phyloP scores from a whole-genome alignment of 1,140 invertebrate genomes.

The Bombus waltoni region DNA sequence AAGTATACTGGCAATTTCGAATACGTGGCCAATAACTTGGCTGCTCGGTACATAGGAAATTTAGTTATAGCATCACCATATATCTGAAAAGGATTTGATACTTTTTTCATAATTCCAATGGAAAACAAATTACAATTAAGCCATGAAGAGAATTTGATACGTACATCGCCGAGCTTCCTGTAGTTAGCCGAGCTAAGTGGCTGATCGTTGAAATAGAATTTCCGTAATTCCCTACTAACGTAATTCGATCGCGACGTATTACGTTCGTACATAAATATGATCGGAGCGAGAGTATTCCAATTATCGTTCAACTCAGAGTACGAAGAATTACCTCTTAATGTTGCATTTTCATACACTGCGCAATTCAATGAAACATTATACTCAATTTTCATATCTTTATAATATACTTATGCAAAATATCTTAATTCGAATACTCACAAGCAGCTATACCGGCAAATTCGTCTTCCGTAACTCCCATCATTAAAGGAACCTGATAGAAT shows the following conservation, averaged over 20 bases:
- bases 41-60: constrained; percentile 82
- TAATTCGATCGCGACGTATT: constrained; percentile 78
- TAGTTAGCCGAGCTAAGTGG: constrained; percentile 68
- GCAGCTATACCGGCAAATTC: constrained; percentile 84
- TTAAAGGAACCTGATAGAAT: constrained; percentile 86
- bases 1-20: constrained; percentile 82
- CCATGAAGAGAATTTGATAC: background rate
- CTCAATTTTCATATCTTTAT: background rate
- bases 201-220: constrained; percentile 79
- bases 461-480: constrained; percentile 86
- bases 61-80: constrained; percentile 83
- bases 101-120: background rate
- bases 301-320: constrained; percentile 80
- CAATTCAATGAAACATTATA: background rate
- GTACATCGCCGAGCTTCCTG: constrained; percentile 71
- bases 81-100: constrained; percentile 64
- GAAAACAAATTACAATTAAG: background rate
- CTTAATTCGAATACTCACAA: constrained; percentile 41
- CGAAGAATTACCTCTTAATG: constrained; percentile 71
- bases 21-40: constrained; percentile 80
- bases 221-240: constrained; percentile 81
- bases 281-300: constrained; percentile 83
- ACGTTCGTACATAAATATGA: constrained; percentile 84
- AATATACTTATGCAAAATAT: background rate
- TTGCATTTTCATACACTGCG: constrained; percentile 75